Conservation (phyloP, 2,113 vertebrate genomes). For the Parotia lawesii region DNA sequence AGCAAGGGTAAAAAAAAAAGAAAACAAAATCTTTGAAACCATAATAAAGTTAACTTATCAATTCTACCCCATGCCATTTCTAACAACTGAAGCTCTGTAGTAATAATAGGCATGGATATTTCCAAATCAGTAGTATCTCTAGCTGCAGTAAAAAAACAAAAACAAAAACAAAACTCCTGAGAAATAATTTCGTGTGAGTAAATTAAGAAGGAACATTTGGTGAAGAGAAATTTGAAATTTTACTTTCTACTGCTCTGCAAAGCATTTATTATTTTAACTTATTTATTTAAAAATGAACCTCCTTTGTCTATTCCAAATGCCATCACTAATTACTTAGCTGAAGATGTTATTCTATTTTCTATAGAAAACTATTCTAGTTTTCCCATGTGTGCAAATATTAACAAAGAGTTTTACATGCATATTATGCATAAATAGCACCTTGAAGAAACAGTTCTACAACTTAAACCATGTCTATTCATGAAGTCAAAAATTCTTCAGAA, state of each 20-base stretch:
- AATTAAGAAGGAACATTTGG: background rate
- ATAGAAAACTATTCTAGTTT: background rate
- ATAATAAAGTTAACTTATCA: background rate
- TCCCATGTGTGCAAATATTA: background rate
- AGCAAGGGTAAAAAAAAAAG: background rate
- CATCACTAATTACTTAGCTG: background rate
- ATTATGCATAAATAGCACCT: background rate
- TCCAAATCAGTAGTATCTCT: background rate
- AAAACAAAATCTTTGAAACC: background rate
- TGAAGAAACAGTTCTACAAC: background rate
- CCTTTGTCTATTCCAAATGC: background rate
- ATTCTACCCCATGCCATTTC: background rate
- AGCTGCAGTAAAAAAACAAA: background rate
- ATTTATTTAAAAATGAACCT: background rate
- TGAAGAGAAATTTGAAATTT: background rate
- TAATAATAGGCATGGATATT: background rate
- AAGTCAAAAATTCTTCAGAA: background rate
- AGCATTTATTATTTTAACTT: background rate
- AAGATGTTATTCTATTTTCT: background rate
- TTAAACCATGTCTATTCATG: background rate
- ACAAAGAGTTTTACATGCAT: background rate
- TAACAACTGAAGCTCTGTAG: background rate
- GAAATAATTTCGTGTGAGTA: background rate
- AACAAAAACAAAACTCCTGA: background rate
- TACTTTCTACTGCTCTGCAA: background rate